Base-by-base conservation (phyloP, 1,140 invertebrate genomes). In the Pollicipes pollicipes region DNA sequence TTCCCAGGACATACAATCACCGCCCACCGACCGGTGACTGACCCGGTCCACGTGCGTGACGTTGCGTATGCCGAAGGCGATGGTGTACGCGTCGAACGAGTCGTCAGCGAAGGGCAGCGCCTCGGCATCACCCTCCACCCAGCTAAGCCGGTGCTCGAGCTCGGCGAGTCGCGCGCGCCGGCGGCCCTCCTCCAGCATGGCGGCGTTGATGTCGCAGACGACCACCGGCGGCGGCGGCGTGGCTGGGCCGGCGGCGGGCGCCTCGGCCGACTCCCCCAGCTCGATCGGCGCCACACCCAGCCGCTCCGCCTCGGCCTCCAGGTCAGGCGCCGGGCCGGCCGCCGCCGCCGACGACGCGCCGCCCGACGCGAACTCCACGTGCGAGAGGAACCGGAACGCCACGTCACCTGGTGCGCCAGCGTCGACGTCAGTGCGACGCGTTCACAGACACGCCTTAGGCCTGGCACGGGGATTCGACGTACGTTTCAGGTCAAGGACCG, bases 11-110 rank as follows among this genome's bases (percentile, higher is more conserved):
- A 35, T 35, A 6, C 4, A 6, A 35, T 35, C 32, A 35, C 32
- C 4, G 32, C 32, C 32, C 32, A 4, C 4, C 32, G 32, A 16
- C 4, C 16, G 45, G 17, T 21, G 68, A 67, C 31, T 68, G 24
- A 73, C 75, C 72, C 91, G 91, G 67, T 97, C 89, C 72, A 97
- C 87, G 79, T 95, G 88, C 3, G 95, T 97, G 73, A 93, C 91
- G 83, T 99, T 99, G 74, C 97, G 81, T 72, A 99, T 94, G 35
- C 97, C 97, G 85, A 98, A 99, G 0, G 95, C 95, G 75, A 99
- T 97, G 13, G 97, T 98, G 78, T 98, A 99, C 0, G 91, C 91
- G 78, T 90, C 91, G 81, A 87, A 98, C 24, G 84, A 82, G 70
- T 94, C 87, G 75, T 90, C 86, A 3, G 84, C 81, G 75, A 97